Conservation (phyloP, 2,113 vertebrate genomes). For the Lichenostomus cassidix region DNA sequence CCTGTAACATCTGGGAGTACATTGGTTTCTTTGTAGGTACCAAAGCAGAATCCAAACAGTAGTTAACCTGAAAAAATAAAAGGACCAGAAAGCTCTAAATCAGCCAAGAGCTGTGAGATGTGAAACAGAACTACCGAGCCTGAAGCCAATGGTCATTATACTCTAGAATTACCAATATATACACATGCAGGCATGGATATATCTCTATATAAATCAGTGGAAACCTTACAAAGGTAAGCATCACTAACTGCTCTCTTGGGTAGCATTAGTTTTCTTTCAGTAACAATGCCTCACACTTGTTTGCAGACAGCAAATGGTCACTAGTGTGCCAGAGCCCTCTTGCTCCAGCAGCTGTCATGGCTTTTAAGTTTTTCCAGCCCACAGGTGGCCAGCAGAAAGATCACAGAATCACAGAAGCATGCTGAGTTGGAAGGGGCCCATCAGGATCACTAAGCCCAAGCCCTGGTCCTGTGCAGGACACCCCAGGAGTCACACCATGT, state of each 20-base stretch:
- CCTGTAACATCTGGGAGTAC: fast-evolving
- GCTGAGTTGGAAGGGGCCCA: neutral
- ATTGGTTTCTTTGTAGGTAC: neutral
- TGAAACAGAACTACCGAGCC: neutral
- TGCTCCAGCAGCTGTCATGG: neutral
- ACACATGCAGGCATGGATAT: no score
- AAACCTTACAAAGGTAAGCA: neutral
- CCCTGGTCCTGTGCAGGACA: neutral
- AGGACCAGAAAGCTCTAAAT: neutral
- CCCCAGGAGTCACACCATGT: neutral
- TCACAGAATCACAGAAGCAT: neutral
- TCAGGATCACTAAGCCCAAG: neutral
- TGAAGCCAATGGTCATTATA: neutral
- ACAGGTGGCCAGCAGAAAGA: neutral
- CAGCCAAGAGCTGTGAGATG: neutral
- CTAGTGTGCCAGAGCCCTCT: neutral
- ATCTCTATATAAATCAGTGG: neutral
- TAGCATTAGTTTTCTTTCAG: neutral
- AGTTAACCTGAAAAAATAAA: neutral
- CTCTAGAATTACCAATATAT: neutral
- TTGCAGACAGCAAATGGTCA: neutral
- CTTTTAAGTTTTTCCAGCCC: neutral
- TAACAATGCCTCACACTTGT: neutral
- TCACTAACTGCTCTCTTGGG: neutral
- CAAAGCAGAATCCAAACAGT: neutral